A percentile compares a stretch with the other conserved stretches of the same genome.
These are phyloP conservation scores for Himalopsyche anomala DNA, from an alignment of 2,888 invertebrate species.

Conservation along the genomic window DNA sequence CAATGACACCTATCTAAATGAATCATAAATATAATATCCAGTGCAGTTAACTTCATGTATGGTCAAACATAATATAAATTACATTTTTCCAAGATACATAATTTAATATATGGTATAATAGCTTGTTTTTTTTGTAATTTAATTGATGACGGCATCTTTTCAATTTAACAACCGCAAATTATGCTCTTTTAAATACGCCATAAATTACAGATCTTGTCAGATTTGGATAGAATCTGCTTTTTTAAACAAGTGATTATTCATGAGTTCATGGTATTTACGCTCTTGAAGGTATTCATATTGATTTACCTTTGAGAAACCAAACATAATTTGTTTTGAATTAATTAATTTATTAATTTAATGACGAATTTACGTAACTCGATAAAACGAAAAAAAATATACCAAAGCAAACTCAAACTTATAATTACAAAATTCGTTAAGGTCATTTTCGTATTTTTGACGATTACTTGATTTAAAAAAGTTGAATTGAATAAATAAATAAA, in stretches of 20 bases:
- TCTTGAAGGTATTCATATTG: background rate
- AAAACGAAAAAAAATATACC: background rate
- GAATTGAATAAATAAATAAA: no score
- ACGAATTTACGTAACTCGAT: background rate
- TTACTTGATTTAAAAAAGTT: no score
- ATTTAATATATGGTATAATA: background rate
- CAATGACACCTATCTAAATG: no score
- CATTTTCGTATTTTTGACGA: no score
- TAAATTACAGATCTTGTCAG: conserved; percentile 16
- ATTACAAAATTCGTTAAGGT: no score
- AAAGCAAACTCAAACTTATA: no score
- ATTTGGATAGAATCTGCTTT: background rate
- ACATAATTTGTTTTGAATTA: background rate
- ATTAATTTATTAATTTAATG: background rate
- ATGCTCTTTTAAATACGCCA: conserved; percentile 6
- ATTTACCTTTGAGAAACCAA: background rate
- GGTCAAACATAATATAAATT: background rate
- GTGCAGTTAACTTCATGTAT: no score
- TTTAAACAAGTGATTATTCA: background rate
- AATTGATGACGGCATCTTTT: conserved; percentile 14
- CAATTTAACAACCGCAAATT: conserved; percentile 12
- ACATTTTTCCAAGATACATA: background rate
- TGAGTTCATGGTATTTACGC: background rate
- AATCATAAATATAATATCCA: no score
- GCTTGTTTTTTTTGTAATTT: background rate